phyloP scores from a whole-genome alignment of 2,797 vertebrate species.

The Hemibagrus guttatus region DNA sequence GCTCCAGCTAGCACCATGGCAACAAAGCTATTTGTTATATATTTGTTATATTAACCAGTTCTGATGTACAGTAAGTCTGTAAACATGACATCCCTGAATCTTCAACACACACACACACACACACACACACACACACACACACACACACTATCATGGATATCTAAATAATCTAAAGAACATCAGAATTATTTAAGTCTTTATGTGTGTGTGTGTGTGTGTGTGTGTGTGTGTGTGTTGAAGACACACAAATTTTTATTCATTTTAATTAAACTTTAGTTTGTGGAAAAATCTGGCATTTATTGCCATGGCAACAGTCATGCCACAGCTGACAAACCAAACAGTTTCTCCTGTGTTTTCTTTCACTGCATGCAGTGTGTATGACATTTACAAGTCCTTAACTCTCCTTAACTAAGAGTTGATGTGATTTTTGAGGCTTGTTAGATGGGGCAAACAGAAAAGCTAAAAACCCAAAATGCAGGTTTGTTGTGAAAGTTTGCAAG shows the following conservation, averaged over 20 bases:
- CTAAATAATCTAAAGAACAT: background rate
- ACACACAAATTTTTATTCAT: conserved; percentile 24
- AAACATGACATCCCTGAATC: background rate
- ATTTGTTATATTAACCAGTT: background rate
- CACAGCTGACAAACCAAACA: background rate
- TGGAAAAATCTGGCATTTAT: conserved; percentile 18
- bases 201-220: conserved; percentile 16
- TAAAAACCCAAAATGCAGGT: background rate
- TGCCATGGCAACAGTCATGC: conserved; percentile 43
- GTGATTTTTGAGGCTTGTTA: background rate
- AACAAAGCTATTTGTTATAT: conserved; percentile 31
- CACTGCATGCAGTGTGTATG: background rate
- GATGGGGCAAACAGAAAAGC: background rate
- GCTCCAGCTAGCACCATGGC: conserved; percentile 22
- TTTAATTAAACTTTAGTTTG: conserved; percentile 39
- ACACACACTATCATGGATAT: too few relatives aligned
- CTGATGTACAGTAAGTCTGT: background rate
- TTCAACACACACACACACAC: background rate
- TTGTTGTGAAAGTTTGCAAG: background rate
- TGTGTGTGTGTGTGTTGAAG: conserved; percentile 13
- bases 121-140: background rate
- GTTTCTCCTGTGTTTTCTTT: background rate
- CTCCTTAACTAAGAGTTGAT: background rate
- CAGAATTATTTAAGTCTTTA: background rate
- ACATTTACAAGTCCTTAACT: conserved; percentile 17